Conservation (phyloP, 64 coral and sea anemone species). For the Montipora efflorescens region DNA sequence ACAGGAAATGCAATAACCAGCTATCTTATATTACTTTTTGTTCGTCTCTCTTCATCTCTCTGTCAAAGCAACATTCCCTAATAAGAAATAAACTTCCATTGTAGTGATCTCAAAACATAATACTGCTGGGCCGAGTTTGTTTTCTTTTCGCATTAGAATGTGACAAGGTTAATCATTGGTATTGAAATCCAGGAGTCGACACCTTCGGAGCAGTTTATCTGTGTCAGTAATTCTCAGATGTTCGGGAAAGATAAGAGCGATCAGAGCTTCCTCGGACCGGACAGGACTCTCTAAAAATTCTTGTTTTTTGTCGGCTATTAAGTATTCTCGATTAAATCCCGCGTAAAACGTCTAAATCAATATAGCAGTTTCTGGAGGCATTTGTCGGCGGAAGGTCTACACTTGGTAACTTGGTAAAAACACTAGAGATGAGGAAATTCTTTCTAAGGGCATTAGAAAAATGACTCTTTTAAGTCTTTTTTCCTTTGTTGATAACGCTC, state of each 20-base stretch:
- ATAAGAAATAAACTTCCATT: not conserved
- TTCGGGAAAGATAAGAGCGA: conserved; percentile 12
- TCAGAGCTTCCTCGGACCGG: conserved; percentile 8
- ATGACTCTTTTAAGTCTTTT: conserved; percentile 7
- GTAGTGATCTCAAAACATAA: not conserved
- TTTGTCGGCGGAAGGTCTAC: conserved; percentile 4
- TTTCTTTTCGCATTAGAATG: conserved; percentile 4
- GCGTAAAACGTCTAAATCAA: not conserved
- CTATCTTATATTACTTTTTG: not conserved
- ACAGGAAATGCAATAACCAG: not conserved
- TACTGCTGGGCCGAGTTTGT: not conserved
- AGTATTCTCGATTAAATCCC: not conserved
- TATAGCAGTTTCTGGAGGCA: conserved; percentile 4
- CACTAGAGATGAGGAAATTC: conserved; percentile 24
- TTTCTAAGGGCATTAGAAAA: conserved; percentile 24
- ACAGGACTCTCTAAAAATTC: not conserved
- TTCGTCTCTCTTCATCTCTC: not conserved
- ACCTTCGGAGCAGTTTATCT: conserved; percentile 4
- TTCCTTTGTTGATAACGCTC: conserved; percentile 43
- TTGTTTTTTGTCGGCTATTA: conserved; percentile 11
- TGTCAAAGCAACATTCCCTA: not conserved
- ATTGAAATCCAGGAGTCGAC: not conserved
- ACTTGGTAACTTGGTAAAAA: not conserved
- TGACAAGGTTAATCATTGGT: not conserved
- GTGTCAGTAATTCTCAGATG: conserved; percentile 42